Conservation (phyloP, 1,140 invertebrate genomes). For the Belonocnema kinseyi region DNA sequence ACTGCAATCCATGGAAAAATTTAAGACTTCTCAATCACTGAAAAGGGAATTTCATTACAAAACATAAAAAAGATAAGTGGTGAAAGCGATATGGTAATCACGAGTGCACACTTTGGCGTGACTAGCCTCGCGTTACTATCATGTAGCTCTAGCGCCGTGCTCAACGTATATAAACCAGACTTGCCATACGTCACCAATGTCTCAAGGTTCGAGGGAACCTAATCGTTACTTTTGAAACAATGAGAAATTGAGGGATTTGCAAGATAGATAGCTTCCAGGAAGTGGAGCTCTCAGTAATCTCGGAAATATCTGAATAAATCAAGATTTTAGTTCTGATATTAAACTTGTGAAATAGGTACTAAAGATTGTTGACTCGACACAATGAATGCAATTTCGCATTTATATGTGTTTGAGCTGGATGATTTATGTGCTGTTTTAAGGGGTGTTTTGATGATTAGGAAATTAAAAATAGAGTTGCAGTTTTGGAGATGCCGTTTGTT, state of each 20-base stretch:
- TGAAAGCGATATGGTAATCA: conserved; percentile 32
- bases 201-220: conserved; percentile 28
- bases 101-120: conserved; percentile 23
- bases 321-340: too few species aligned
- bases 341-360: too few species aligned
- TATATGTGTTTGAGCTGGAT: too few species aligned
- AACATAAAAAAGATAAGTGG: conserved; percentile 29
- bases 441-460: too few species aligned
- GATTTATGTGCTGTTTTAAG: too few species aligned
- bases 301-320: too few species aligned
- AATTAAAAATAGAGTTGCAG: too few species aligned
- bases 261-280: conserved; percentile 19
- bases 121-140: conserved; percentile 15
- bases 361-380: too few species aligned
- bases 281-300: neutral
- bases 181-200: conserved; percentile 19
- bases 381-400: too few species aligned
- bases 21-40: too few species aligned
- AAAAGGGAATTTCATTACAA: neutral
- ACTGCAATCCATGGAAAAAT: too few species aligned
- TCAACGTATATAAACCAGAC: conserved; percentile 23
- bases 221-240: conserved; percentile 17
- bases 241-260: conserved; percentile 22
- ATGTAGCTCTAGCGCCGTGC: neutral
- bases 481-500: too few species aligned